phyloP scores from a whole-genome alignment of 2,797 vertebrate species.

The Cossypha polioptera region DNA sequence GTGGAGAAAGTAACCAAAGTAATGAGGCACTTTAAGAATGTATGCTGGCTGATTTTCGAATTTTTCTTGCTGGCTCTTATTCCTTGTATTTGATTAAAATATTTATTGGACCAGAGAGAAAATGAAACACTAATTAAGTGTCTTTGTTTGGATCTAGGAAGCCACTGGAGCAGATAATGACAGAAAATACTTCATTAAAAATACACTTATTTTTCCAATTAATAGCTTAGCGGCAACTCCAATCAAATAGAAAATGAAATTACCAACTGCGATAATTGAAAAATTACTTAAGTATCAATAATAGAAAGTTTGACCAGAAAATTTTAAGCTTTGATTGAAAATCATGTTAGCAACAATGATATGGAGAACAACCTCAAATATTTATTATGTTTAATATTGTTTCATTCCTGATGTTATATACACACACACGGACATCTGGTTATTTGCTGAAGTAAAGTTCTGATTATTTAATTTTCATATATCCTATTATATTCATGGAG shows the following conservation, averaged over 20 bases:
- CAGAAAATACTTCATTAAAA: conserved; percentile 42
- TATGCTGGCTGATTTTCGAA: neutral
- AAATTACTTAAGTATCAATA: neutral
- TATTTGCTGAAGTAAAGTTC: neutral
- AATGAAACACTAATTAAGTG: conserved; percentile 29
- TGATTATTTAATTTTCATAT: neutral
- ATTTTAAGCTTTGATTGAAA: neutral
- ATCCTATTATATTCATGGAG: neutral
- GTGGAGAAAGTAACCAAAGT: neutral
- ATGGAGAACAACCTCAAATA: neutral
- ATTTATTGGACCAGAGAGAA: conserved; percentile 16
- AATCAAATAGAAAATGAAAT: conserved; percentile 13
- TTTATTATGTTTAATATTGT: neutral
- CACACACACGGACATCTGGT: neutral
- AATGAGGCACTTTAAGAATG: neutral
- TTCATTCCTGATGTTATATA: neutral
- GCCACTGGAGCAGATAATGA: conserved; percentile 29
- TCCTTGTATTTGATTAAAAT: neutral
- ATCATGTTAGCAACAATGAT: neutral
- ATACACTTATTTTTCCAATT: neutral
- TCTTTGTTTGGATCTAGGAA: conserved; percentile 17
- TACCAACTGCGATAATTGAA: neutral
- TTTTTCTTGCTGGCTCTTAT: neutral
- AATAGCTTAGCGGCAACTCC: neutral
- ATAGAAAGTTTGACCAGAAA: neutral